A percentile compares a stretch with the other conserved stretches of the same genome.
Conservation (phyloP, 2,113 vertebrate species). For the Alexandromys fortis region DNA sequence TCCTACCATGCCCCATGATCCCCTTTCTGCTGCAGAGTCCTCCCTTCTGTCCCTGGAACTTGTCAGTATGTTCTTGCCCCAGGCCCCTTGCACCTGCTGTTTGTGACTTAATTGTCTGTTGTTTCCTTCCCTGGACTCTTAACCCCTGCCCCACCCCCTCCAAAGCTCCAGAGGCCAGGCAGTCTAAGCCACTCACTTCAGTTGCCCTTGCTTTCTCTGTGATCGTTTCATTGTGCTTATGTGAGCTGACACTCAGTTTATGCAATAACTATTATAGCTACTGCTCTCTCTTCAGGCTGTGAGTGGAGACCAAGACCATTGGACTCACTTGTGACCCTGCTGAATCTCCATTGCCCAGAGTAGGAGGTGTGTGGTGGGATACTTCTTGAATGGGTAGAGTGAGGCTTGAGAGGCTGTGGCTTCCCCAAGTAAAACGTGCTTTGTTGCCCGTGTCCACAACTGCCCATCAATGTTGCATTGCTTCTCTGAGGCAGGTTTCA, state of each 20-base stretch:
- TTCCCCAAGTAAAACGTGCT: neutral
- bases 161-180: neutral
- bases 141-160: neutral
- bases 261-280: neutral
- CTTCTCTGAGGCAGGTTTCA: conserved; percentile 26
- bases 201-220: neutral
- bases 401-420: neutral
- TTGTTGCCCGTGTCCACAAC: neutral
- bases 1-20: neutral
- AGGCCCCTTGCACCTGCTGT: conserved; percentile 43
- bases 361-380: neutral
- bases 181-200: neutral
- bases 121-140: neutral
- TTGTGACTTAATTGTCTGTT: neutral
- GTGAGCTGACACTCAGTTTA: neutral
- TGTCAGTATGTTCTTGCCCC: conserved; percentile 11
- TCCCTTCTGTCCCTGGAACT: neutral
- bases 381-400: neutral
- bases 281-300: neutral
- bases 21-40: neutral
- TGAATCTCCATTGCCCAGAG: neutral
- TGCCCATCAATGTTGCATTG: neutral
- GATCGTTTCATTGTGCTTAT: neutral
- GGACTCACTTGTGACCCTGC: neutral
- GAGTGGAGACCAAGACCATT: neutral